Percentiles rank a stretch among this genome's conserved stretches.
phyloP scores from a whole-genome alignment of 2,797 vertebrate genomes.

The Neomorphus geoffroyi region DNA sequence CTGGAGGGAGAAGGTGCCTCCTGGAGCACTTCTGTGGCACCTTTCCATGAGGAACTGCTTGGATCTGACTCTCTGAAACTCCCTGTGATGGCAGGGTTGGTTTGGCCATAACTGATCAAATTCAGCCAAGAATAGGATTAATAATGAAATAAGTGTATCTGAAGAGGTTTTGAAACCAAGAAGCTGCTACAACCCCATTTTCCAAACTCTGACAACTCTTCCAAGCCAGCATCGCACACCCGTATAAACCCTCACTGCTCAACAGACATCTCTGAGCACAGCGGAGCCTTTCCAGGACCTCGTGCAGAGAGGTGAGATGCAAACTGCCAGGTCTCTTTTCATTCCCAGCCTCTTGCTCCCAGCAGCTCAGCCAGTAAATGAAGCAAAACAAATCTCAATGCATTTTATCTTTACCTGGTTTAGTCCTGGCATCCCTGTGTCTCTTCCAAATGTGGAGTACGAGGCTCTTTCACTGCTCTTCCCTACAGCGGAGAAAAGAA shows the following conservation, averaged over 20 bases:
- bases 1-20: neutral
- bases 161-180: neutral
- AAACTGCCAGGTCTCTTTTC: neutral
- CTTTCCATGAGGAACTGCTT: neutral
- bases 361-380: neutral
- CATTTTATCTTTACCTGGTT: slow-evolving; percentile 72
- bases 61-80: neutral
- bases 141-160: neutral
- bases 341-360: neutral
- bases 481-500: slow-evolving; percentile 74
- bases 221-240: neutral
- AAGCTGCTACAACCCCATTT: neutral
- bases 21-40: neutral
- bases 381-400: neutral
- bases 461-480: slow-evolving; percentile 88
- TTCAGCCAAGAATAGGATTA: neutral
- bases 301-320: fast-evolving
- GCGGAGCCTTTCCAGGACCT: neutral
- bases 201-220: neutral
- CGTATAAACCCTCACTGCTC: fast-evolving
- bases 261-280: neutral
- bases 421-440: slow-evolving; percentile 77
- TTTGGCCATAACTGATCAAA: neutral
- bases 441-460: slow-evolving; percentile 88
- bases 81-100: neutral